Conservation (phyloP, 2,888 invertebrate genomes). For the Gandaritis pyraliata region DNA sequence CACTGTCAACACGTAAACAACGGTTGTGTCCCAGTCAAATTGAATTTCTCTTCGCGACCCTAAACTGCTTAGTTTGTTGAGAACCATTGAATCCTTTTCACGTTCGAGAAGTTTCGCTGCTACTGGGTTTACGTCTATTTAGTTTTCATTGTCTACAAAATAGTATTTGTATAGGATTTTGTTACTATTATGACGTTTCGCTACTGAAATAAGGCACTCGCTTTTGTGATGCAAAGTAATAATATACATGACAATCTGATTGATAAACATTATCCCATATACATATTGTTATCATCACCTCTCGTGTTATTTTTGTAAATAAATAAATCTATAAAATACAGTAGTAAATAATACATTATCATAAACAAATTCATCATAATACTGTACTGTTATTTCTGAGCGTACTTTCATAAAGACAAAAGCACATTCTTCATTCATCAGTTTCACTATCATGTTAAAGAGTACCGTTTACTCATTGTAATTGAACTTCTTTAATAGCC, state of each 20-base stretch:
- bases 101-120: constrained; percentile 22
- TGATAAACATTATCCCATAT: too few relatives aligned
- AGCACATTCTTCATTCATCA: constrained; percentile 16
- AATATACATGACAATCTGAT: too few relatives aligned
- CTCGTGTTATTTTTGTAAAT: too few relatives aligned
- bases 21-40: constrained; percentile 35
- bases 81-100: constrained; percentile 26
- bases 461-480: constrained; percentile 17
- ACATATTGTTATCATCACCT: too few relatives aligned
- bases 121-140: constrained; percentile 17
- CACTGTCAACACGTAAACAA: constrained; percentile 33
- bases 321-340: too few relatives aligned
- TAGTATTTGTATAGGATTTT: not conserved
- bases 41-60: constrained; percentile 38
- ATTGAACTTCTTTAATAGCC: constrained; percentile 33
- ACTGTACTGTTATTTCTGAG: not conserved
- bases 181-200: not conserved
- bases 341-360: too few relatives aligned
- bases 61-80: constrained; percentile 27
- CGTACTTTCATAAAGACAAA: not conserved
- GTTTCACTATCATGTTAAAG: constrained; percentile 17
- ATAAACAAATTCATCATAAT: not conserved
- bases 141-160: not conserved
- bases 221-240: too few relatives aligned
- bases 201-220: too few relatives aligned